A percentile compares a stretch with the other conserved stretches of the same genome.
These are phyloP conservation scores for Ostrea denselamellosa DNA, from an alignment of 1,140 invertebrate species.

Conservation along the genomic window DNA sequence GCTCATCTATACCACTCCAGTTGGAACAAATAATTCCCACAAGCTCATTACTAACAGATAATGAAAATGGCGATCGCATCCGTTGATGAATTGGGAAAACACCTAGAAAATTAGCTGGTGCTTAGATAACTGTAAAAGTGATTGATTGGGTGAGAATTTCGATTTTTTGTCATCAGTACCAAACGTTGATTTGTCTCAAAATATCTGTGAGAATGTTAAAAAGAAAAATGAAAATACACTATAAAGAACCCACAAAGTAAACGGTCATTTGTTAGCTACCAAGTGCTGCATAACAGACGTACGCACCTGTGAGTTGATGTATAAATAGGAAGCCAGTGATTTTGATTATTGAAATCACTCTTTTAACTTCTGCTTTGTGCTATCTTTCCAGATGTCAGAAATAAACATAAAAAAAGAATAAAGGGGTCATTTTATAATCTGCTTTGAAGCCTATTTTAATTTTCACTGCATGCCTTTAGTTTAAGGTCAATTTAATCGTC, in stretches of 20 bases:
- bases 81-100: constrained; percentile 24
- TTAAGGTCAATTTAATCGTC: constrained; percentile 4
- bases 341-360: not conserved
- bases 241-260: not conserved
- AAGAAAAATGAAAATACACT: not conserved
- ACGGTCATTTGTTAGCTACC: not conserved
- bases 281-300: not conserved
- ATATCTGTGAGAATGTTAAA: not conserved
- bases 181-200: not conserved
- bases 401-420: not conserved
- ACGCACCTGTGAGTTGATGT: not conserved
- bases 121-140: not conserved
- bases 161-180: not conserved
- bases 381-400: constrained; percentile 21
- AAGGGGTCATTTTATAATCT: not conserved
- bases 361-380: not conserved
- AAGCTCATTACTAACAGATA: constrained; percentile 27
- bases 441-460: constrained; percentile 9
- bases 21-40: constrained; percentile 38
- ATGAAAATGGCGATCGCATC: constrained; percentile 21
- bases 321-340: not conserved
- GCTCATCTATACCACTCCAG: constrained; percentile 8
- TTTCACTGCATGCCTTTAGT: not conserved
- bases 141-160: constrained; percentile 5
- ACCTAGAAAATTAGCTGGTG: constrained; percentile 22